A percentile compares a stretch with the other conserved stretches of the same genome.
Conservation (phyloP, 2,113 vertebrate genomes). For the Pongo pygmaeus region DNA sequence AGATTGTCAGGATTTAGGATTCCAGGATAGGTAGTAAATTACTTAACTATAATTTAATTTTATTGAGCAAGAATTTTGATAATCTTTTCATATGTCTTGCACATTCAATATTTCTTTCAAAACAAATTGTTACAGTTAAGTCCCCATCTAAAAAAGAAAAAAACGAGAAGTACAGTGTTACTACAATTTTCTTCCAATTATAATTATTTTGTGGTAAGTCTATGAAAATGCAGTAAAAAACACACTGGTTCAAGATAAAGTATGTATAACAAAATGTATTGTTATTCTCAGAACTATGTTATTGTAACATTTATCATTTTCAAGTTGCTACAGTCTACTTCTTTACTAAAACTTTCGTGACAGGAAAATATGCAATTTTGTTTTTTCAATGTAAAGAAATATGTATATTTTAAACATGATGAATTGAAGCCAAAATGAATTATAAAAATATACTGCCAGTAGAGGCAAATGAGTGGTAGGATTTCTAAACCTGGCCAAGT, state of each 20-base stretch:
- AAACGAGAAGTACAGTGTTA: neutral
- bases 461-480: no score
- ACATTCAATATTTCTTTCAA: neutral
- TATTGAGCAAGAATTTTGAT: neutral
- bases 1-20: neutral
- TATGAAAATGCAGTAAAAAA: neutral
- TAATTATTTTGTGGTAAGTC: neutral
- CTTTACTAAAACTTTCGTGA: neutral
- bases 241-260: neutral
- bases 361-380: neutral
- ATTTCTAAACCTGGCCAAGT: neutral
- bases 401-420: neutral
- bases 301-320: neutral
- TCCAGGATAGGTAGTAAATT: neutral
- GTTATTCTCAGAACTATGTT: neutral
- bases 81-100: neutral
- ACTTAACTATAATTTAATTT: neutral
- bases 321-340: neutral
- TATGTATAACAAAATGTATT: neutral
- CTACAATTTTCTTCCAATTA: neutral
- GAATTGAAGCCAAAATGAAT: neutral
- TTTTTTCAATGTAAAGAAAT: neutral
- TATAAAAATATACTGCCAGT: neutral
- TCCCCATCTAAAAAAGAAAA: neutral
- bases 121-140: neutral